Percentiles rank a stretch among this genome's conserved stretches.
These are phyloP conservation scores for Parus major DNA, from an alignment of 2,113 vertebrate genomes.

Conservation along the genomic window DNA sequence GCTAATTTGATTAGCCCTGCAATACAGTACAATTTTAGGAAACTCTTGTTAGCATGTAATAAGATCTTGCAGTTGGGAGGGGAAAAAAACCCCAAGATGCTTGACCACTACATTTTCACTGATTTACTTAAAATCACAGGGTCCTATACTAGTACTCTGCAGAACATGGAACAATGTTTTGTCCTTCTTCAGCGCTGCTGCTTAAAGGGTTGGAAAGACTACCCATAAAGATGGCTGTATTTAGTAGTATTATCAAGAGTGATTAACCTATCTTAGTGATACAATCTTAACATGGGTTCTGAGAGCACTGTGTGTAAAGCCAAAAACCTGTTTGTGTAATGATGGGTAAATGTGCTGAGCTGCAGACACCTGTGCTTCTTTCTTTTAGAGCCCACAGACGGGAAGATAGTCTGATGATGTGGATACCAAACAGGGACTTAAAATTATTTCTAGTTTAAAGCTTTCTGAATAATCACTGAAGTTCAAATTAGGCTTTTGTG, in stretches of 20 bases:
- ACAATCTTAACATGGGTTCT: background rate
- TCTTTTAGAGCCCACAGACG: background rate
- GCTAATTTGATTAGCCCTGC: constrained; percentile 63
- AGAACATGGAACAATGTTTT: background rate
- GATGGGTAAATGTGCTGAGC: background rate
- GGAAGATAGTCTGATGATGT: background rate
- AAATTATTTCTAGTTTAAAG: background rate
- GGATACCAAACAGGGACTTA: background rate
- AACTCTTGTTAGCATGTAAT: constrained; percentile 28
- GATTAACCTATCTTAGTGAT: background rate
- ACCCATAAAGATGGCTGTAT: background rate
- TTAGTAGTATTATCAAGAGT: background rate
- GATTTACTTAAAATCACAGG: background rate
- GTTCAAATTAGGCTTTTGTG: background rate
- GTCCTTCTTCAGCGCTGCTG: background rate
- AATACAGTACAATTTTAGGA: constrained; percentile 21
- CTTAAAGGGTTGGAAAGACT: background rate
- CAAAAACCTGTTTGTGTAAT: background rate
- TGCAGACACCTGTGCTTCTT: background rate
- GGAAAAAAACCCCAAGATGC: background rate
- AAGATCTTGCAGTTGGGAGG: background rate
- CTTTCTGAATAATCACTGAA: background rate
- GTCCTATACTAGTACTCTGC: background rate
- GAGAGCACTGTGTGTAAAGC: background rate
- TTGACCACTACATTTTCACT: background rate